These are phyloP conservation scores for Diplolepis rosae DNA, from an alignment of 2,888 invertebrate species.

Conservation along the genomic window DNA sequence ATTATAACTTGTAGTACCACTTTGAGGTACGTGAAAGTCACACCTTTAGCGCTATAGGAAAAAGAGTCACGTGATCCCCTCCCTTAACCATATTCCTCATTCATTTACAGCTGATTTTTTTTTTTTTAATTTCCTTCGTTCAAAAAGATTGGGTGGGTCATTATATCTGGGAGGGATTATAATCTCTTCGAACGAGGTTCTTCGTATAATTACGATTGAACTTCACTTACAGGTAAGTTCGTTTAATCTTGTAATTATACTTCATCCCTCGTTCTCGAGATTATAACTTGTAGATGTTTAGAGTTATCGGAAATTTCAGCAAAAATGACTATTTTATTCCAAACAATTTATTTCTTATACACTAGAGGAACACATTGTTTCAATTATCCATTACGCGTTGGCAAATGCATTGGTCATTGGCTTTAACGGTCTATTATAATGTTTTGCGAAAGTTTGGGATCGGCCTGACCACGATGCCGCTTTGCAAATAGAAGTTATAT, in stretches of 20 bases:
- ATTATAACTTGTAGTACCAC: background rate
- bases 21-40: background rate
- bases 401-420: background rate
- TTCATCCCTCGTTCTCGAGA: background rate
- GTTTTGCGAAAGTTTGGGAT: too few species aligned
- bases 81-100: background rate
- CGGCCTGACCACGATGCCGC: too few species aligned
- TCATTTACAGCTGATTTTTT: background rate
- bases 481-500: too few species aligned
- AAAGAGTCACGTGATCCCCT: background rate
- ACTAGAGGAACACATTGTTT: background rate
- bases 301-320: background rate
- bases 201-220: constrained; percentile 42
- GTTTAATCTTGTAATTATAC: background rate
- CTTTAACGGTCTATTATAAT: background rate
- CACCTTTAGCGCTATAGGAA: background rate
- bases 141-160: background rate
- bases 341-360: background rate
- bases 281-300: constrained; percentile 5
- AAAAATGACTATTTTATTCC: background rate
- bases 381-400: background rate
- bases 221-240: constrained; percentile 33
- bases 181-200: constrained; percentile 14
- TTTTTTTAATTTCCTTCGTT: too few species aligned
- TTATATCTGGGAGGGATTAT: constrained; percentile 49